Evolutionary conservation across 2,888 invertebrate genomes (phyloP).

Genomic region (Ariolimax columbianus): DNA sequence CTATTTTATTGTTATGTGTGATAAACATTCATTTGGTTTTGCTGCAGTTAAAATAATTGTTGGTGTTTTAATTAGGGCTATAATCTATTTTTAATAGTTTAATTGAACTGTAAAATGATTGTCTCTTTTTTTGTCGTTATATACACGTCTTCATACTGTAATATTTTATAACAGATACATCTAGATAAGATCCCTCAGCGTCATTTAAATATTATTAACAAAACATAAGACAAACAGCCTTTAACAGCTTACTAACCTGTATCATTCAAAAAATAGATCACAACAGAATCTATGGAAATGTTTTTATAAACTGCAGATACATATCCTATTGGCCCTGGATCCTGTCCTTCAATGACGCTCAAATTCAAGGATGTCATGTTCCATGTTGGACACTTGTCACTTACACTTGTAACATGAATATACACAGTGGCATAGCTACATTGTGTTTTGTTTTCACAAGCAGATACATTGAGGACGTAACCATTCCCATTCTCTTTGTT

Average conservation of each 20-base stretch:
- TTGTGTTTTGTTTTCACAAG: constrained; percentile 53
- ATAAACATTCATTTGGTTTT: no score
- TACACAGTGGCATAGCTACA: constrained; percentile 50
- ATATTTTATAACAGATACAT: no score
- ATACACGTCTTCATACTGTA: no score
- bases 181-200: no score
- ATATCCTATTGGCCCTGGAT: constrained; percentile 35
- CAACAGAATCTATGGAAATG: constrained; percentile 48
- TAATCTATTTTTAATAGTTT: no score
- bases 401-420: constrained; percentile 49
- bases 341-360: constrained; percentile 50
- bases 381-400: constrained; percentile 60
- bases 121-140: no score
- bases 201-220: no score
- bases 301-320: constrained; percentile 59
- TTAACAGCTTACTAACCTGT: constrained; percentile 50
- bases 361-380: constrained; percentile 37
- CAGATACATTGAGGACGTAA: constrained; percentile 57
- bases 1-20: no score
- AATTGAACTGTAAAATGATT: no score
- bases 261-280: constrained; percentile 54
- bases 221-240: neutral
- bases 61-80: no score
- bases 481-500: constrained; percentile 56
- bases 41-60: no score